phyloP scores from a whole-genome alignment of 2,888 invertebrate species.

The Apamea sordens region DNA sequence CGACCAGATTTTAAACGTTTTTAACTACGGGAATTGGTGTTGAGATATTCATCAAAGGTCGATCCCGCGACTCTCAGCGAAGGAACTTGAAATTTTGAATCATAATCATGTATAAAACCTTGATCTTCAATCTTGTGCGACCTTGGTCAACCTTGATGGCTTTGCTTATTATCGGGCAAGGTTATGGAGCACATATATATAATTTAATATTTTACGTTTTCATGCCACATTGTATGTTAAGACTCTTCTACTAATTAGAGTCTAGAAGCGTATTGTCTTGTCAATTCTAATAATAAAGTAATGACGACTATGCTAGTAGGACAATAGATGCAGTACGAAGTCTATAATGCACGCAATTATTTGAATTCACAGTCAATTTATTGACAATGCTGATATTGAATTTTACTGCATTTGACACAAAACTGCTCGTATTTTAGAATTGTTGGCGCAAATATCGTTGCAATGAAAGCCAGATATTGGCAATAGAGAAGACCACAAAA shows the following conservation, averaged over 20 bases:
- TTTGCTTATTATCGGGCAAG: conserved; percentile 31
- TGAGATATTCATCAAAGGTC: neutral
- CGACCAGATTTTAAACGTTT: neutral
- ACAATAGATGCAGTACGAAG: conserved; percentile 45
- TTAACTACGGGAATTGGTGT: neutral
- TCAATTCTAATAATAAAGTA: conserved; percentile 41
- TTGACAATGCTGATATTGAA: conserved; percentile 20
- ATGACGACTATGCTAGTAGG: conserved; percentile 35
- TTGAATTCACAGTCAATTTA: conserved; percentile 28
- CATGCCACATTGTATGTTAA: neutral
- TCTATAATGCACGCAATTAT: conserved; percentile 39
- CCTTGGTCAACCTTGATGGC: conserved; percentile 54
- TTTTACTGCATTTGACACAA: conserved; percentile 8
- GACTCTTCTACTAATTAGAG: conserved; percentile 30
- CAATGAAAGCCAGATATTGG: neutral
- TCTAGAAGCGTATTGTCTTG: conserved; percentile 37
- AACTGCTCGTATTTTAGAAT: neutral
- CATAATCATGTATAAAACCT: neutral
- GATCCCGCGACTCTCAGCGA: neutral
- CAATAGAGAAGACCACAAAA: neutral
- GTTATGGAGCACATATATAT: conserved; percentile 24
- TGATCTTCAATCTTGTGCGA: conserved; percentile 42
- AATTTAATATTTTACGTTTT: conserved; percentile 17
- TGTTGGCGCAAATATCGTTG: neutral
- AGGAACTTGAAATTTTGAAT: conserved; percentile 18